Base-by-base conservation (phyloP, 2,113 vertebrate species). In the Tachuris rubrigastra region DNA sequence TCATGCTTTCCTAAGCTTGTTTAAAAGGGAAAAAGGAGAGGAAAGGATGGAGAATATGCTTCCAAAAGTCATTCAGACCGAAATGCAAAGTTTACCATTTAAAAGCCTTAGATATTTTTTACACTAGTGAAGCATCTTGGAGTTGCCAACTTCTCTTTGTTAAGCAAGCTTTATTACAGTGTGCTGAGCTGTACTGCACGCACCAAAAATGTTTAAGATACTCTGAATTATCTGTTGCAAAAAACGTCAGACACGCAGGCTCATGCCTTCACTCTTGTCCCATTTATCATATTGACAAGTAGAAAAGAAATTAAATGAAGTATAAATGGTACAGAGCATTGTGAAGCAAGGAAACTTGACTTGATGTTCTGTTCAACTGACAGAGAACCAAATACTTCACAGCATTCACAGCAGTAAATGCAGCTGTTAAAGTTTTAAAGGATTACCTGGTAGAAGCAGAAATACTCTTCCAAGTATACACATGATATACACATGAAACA, bases 281-380 rank as follows among this genome's bases (percentile, higher is more conserved):
- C 89, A 55, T 82, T 96, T 97, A 97, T 23, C 19, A 6, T 93
- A 91, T 95, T 67, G 62, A 96, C 92, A 96, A 92, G 79, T 56
- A 85, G 90, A 84, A 95, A 97, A 96, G 76, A 95, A 90, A 94
- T 93, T 96, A 97, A 96, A 42, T 8, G 17, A 56, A 62, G 58
- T 95, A 95, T 59, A 95, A 98, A 94, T 93, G 74, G 97, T 91
- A 72, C 68, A 80, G 81, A 95, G 62, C 39, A 28, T 94, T 35
- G 5, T 88, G 85, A 97, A 96, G 90, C 67, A 90, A 92, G 67
- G 73, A 96, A 97, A 97, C 67, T 66, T 85, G 82, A 87, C 83
- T 96, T 95, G 94, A 96, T 95, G 89, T 50, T 95, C 95, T 97
- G 69, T 84, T 90, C 96, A 84, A 74, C 65, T 97, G 96, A 96